phyloP scores from a whole-genome alignment of 2,888 invertebrate species.

The Aspidiotus destructor region DNA sequence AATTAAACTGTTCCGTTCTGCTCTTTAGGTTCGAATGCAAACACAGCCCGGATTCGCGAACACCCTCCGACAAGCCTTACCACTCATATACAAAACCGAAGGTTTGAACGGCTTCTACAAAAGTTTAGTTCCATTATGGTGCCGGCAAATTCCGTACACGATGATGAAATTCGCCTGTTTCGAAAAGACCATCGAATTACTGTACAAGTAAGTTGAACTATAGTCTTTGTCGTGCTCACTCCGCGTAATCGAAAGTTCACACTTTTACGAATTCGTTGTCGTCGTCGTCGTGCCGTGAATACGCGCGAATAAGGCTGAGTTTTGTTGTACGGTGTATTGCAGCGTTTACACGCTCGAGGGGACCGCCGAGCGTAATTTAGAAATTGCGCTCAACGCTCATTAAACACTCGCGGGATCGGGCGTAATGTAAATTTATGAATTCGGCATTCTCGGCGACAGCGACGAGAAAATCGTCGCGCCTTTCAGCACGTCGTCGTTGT shows the following conservation, averaged over 20 bases:
- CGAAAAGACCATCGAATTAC: conserved; percentile 85
- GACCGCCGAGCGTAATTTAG: conserved; percentile 4
- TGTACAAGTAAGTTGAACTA: conserved; percentile 59
- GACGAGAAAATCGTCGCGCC: conserved; percentile 3
- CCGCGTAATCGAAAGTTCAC: too few relatives aligned
- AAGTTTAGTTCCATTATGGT: conserved; percentile 91
- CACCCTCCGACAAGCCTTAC: conserved; percentile 79
- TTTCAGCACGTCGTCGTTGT: neutral
- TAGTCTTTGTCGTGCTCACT: too few relatives aligned
- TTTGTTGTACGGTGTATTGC: neutral
- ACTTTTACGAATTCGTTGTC: too few relatives aligned
- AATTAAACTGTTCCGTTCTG: neutral
- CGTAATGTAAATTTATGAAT: conserved; percentile 16
- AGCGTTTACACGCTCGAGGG: conserved; percentile 2
- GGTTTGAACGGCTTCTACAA: conserved; percentile 90
- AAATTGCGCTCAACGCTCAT: conserved; percentile 2
- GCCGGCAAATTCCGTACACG: conserved; percentile 96
- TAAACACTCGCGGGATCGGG: conserved; percentile 6
- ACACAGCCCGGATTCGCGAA: conserved; percentile 87
- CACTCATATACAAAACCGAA: conserved; percentile 81
- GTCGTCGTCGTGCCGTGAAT: neutral
- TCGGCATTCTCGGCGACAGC: conserved; percentile 1
- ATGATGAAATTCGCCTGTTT: conserved; percentile 99
- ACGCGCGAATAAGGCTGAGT: neutral
- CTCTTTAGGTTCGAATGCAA: conserved; percentile 73